phyloP scores from a whole-genome alignment of 2,113 vertebrate genomes.

The Macrotis lagotis region DNA sequence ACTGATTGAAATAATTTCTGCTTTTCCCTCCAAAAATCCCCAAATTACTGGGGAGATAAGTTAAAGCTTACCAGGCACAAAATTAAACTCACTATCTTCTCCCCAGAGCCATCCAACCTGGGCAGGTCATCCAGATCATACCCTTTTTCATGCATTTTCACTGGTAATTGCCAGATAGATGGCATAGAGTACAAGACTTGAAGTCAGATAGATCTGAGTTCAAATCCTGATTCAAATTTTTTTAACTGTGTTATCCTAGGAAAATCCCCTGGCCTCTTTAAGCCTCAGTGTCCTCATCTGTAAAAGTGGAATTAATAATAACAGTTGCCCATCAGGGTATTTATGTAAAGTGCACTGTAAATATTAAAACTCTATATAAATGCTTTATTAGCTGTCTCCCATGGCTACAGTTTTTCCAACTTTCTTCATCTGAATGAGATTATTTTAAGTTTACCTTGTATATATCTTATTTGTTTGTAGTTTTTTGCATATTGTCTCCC shows the following conservation, averaged over 20 bases:
- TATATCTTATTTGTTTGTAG: not conserved
- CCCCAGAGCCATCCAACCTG: not conserved
- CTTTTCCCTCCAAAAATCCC: not conserved
- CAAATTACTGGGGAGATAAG: not conserved
- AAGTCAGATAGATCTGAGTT: not conserved
- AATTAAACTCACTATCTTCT: not conserved
- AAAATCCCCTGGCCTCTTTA: not conserved
- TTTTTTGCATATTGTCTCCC: not conserved
- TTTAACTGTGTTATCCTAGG: not conserved
- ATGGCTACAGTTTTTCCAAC: not conserved
- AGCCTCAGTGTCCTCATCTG: not conserved
- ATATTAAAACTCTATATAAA: not conserved
- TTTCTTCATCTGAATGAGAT: not conserved
- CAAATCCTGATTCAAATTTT: not conserved
- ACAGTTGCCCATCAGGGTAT: not conserved
- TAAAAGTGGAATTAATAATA: not conserved
- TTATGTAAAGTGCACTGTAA: not conserved
- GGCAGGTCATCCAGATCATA: not conserved
- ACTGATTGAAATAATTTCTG: not conserved
- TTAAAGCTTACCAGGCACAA: not conserved
- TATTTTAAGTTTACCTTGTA: not conserved
- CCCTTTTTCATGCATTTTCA: not conserved
- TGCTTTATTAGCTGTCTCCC: not conserved
- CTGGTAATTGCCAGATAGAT: not conserved
- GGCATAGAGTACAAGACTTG: not conserved